These are phyloP conservation scores for Onychomys arenicola DNA, from an alignment of 2,797 vertebrate species.

Conservation along the genomic window DNA sequence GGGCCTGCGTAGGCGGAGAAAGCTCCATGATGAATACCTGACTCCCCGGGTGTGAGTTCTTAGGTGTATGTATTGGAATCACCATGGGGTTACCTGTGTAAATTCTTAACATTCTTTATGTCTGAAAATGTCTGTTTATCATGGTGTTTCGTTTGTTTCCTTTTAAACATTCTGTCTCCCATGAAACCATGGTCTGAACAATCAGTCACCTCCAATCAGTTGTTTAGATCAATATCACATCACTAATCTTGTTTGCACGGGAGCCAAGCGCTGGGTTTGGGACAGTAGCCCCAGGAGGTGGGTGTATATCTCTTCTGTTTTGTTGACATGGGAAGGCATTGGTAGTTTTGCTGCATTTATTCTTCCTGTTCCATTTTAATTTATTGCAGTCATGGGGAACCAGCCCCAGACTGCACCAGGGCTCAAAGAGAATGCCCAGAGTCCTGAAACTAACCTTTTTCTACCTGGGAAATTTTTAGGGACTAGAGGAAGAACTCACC, in stretches of 20 bases:
- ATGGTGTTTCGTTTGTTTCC: neutral
- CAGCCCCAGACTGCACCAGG: too few species aligned
- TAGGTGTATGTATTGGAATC: neutral
- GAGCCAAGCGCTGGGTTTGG: neutral
- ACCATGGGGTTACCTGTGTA: neutral
- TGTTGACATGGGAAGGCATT: neutral
- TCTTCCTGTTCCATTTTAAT: conserved; percentile 12
- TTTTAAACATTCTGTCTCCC: neutral
- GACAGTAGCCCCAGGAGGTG: neutral
- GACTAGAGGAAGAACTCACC: too few species aligned
- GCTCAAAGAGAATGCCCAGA: too few species aligned
- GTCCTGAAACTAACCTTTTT: too few species aligned
- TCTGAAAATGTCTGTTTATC: conserved; percentile 9
- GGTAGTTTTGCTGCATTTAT: neutral
- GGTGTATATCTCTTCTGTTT: neutral
- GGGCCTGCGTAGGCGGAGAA: neutral
- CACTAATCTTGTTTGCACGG: neutral
- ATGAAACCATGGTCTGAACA: neutral
- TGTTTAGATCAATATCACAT: neutral
- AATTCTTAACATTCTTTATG: neutral
- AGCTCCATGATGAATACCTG: neutral
- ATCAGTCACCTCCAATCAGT: neutral
- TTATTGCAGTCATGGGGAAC: neutral
- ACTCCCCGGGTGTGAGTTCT: neutral
- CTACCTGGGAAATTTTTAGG: too few species aligned